Evolutionary conservation across 2,113 vertebrate genomes (phyloP).

Genomic region (Menura novaehollandiae): DNA sequence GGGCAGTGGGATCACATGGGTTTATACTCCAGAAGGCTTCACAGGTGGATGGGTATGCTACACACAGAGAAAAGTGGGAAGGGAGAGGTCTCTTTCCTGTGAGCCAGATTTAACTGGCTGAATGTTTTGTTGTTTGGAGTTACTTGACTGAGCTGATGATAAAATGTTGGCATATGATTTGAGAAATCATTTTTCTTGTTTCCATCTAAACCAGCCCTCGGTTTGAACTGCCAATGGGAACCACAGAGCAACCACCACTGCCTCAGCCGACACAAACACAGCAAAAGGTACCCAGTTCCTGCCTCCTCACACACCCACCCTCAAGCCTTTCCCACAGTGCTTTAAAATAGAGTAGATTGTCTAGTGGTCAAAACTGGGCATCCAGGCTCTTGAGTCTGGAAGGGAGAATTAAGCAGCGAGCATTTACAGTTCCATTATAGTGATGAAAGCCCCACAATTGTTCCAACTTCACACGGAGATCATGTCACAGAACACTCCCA

Average conservation of each 20-base stretch:
- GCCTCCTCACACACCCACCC: not conserved
- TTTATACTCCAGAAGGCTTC: not conserved
- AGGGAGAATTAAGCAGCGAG: not conserved
- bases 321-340: not conserved
- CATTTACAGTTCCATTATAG: not conserved
- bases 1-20: not conserved
- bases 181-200: slow-evolving; percentile 25
- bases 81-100: not conserved
- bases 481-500: not conserved
- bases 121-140: not conserved
- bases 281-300: slow-evolving; percentile 78
- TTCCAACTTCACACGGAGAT: not conserved
- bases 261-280: slow-evolving; percentile 86
- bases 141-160: not conserved
- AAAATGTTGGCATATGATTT: not conserved
- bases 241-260: slow-evolving; percentile 92
- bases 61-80: not conserved
- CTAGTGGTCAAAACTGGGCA: not conserved
- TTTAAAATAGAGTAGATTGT: not conserved
- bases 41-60: not conserved
- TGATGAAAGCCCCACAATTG: not conserved
- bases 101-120: not conserved
- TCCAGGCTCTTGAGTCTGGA: not conserved
- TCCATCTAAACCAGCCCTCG: slow-evolving; percentile 80
- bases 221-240: slow-evolving; percentile 97